Evolutionary conservation across 2,888 invertebrate species (phyloP), one percentile per base, ranked within the genome.

Genomic region (Rosalia funebris): DNA sequence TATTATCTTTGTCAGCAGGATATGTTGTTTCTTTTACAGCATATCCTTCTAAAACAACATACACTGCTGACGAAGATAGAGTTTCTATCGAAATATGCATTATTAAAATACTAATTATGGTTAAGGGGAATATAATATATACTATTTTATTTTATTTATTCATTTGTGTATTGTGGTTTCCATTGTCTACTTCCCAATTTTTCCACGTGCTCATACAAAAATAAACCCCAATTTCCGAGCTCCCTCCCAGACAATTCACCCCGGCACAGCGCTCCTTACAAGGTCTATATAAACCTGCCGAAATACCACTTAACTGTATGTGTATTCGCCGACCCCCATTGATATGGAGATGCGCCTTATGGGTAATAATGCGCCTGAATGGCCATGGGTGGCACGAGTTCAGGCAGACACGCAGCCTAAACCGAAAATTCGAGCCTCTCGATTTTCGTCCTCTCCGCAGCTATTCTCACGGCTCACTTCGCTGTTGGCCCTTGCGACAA

Each of bases 311-410:
- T 41, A 41, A 9, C 41, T 4, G 25, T 19, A 17, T 41, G 41
- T 41, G 41, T 41, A 41, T 41, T 41, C n/a, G 10, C 16, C 17
- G 56, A 56, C 3, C 57, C 57, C 67, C 58, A 67, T 65, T 63
- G 65, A 67, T 62, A 67, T 67, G 65, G 63, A 63, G 67, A 67
- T 67, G 64, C 57, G 64, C 56, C 62, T 63, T 63, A 63, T 63
- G 50, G 66, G 57, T 59, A 58, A 66, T 66, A 64, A 64, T 64
- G 61, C 58, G 57, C 48, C 53, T 61, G 65, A 67, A 67, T 62
- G 58, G 57, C 44, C 61, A 48, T 57, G 44, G 60, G 58, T 14
- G 31, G 46, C 31, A 32, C 32, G 46, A 25, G 31, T 17, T 41
- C 41, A 41, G 2, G 41, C 17, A 15, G 15, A 17, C 15, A 46